Conservation (phyloP, 2,888 invertebrate species). For the Rhamnusium bicolor region DNA sequence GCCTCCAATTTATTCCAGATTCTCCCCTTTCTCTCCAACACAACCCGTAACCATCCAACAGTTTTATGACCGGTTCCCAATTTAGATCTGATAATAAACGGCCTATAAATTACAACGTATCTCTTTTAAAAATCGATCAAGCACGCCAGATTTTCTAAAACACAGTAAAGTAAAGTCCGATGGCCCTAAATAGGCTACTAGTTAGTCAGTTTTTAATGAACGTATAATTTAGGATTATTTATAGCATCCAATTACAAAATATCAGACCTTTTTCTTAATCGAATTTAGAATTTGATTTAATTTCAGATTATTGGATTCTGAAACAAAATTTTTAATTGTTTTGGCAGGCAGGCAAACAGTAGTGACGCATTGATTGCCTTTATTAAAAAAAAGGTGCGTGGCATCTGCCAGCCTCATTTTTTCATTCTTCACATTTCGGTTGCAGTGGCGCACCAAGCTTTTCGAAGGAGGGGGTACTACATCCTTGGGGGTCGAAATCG, state of each 20-base stretch:
- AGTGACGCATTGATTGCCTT: no score
- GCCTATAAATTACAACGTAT: conserved; percentile 50
- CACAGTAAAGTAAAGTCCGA: conserved; percentile 12
- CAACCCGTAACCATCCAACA: conserved; percentile 43
- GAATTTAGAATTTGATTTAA: not conserved
- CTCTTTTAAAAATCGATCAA: conserved; percentile 48
- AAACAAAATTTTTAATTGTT: not conserved
- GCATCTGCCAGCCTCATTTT: no score
- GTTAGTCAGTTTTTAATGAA: conserved; percentile 23
- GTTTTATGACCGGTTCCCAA: conserved; percentile 53
- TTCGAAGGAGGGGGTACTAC: no score
- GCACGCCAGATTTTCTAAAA: conserved; percentile 31
- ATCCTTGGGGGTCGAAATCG: no score
- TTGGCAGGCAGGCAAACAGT: no score
- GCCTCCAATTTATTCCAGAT: conserved; percentile 29
- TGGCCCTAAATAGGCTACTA: conserved; percentile 31
- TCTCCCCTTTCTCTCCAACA: conserved; percentile 8
- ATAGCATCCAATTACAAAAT: conserved; percentile 2
- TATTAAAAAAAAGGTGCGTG: no score
- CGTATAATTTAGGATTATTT: conserved; percentile 5
- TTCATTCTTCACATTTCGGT: no score
- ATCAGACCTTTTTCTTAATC: not conserved
- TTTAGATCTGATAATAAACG: conserved; percentile 52
- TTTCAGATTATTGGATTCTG: not conserved
- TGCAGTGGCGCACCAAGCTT: no score